These are phyloP conservation scores for Amia ocellicauda DNA, from an alignment of 2,113 vertebrate genomes.

Conservation along the genomic window DNA sequence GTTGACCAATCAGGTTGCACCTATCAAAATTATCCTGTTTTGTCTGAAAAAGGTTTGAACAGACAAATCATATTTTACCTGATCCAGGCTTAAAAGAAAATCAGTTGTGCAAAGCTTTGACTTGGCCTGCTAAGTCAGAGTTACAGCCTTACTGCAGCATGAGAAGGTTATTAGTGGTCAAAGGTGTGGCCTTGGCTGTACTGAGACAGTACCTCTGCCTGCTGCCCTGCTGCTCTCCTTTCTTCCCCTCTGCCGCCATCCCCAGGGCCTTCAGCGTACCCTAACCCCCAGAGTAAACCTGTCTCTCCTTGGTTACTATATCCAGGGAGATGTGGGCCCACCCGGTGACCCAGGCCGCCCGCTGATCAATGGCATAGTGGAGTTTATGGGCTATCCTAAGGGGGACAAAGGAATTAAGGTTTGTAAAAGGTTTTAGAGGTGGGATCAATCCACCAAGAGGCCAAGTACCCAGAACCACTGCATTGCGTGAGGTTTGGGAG, in stretches of 20 bases:
- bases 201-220: neutral
- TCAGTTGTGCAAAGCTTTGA: no score
- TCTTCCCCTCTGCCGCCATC: constrained; percentile 20
- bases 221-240: neutral
- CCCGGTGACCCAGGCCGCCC: constrained; percentile 78
- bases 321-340: constrained; percentile 81
- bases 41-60: no score
- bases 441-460: constrained; percentile 8
- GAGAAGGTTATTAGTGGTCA: no score
- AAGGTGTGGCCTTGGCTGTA: neutral
- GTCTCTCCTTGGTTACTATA: constrained; percentile 49
- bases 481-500: no score
- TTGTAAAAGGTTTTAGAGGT: constrained; percentile 38
- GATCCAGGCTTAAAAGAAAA: no score
- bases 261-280: constrained; percentile 16
- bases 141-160: no score
- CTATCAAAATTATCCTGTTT: no score
- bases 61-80: no score
- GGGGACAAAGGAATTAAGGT: constrained; percentile 83
- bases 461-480: no score
- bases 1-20: no score
- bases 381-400: constrained; percentile 84
- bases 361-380: constrained; percentile 73
- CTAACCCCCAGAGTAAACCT: constrained; percentile 22
- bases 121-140: no score